These are phyloP conservation scores for Fregetta grallaria DNA, from an alignment of 2,113 vertebrate genomes.

Conservation along the genomic window DNA sequence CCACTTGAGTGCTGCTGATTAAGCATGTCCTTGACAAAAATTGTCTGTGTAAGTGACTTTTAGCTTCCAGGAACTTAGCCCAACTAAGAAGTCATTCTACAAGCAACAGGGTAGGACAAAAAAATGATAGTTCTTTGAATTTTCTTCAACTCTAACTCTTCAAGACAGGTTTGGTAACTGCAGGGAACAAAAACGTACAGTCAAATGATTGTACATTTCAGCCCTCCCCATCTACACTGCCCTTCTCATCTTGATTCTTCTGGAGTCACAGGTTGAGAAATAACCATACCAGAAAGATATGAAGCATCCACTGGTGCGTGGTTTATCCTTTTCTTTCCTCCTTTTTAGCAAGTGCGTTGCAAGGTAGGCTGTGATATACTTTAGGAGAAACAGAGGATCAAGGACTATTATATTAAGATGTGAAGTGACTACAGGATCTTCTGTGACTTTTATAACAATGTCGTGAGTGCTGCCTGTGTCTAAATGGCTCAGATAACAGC, in stretches of 20 bases:
- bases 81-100: constrained; percentile 44
- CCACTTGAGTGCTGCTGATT: constrained; percentile 51
- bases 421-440: background rate
- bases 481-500: background rate
- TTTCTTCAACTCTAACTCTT: constrained; percentile 41
- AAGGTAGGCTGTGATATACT: background rate
- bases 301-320: background rate
- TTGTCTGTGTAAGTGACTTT: constrained; percentile 18
- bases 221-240: background rate
- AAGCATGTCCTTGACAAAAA: constrained; percentile 45
- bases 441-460: background rate
- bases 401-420: background rate
- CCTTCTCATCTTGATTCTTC: background rate
- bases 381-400: background rate
- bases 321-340: background rate
- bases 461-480: background rate
- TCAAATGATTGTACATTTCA: background rate
- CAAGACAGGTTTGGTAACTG: background rate
- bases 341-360: background rate
- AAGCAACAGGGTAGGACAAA: constrained; percentile 31
- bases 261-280: background rate
- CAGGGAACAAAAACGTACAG: background rate
- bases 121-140: background rate
- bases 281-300: background rate
- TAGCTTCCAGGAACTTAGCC: constrained; percentile 36